Evolutionary conservation across 2,888 invertebrate genomes (phyloP), one percentile per base, ranked within the genome.

Genomic region (Fragum sueziense): DNA sequence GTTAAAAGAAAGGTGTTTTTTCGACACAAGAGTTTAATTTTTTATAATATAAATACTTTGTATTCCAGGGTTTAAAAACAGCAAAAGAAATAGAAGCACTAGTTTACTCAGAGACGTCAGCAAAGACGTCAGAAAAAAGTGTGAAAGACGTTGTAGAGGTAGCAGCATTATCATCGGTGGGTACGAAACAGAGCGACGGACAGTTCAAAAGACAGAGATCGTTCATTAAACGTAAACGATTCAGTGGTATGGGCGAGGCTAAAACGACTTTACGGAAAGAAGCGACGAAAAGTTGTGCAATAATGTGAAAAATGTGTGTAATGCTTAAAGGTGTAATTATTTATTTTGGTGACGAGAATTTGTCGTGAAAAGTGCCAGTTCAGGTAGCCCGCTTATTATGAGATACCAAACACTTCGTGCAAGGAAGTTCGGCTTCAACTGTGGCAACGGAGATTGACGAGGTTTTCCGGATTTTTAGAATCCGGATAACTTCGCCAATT

Each of bases 121-220:
- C 95, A 7, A 94, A 95, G 86, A 94, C 95, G 0, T 95, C 95
- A 11, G 94, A 93, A 72, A 95, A 95, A 88, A 95, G 95, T 1
- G 95, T 95, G 33, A 94, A 94, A 82, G 95, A 95, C 88, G 95
- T 95, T 37, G 95, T 96, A 89, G 95, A 96, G 91, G 95, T 95
- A 1, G 95, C 95, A 0, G 95, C 95, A 0, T 90, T 95, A 33
- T 91, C 91, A 17, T 90, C 91, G 25, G 90, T 90, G 22, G 91
- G 91, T 33, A 81, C 80, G 2, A 79, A 80, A 71, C 62, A 74
- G 22, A 79, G 41, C 27, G 77, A 84, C 59, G 74, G 85, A 31
- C 80, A 80, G 37, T 86, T 88, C 57, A 84, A 86, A 69, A 78
- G 88, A 47, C 88, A 88, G 61, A 76, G 86, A 75, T 89, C 89